Percentiles rank a stretch among this genome's conserved stretches.
Conservation (phyloP, 64 coral and sea anemone species). For the Porites australiensis region DNA sequence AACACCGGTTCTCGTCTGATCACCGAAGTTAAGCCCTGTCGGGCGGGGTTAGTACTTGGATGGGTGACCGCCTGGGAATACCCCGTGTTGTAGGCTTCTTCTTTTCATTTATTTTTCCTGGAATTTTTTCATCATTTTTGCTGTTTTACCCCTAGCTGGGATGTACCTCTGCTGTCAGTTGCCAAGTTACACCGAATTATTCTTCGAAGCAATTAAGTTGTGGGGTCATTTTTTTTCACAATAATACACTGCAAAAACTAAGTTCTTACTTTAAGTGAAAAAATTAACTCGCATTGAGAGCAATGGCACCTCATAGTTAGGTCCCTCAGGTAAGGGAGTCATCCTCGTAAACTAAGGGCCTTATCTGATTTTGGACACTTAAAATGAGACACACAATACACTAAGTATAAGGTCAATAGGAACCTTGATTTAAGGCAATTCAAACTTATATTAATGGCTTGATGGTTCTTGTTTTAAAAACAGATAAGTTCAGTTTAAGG, state of each 20-base stretch:
- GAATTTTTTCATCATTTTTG: no score
- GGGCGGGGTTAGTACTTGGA: no score
- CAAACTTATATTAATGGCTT: not conserved
- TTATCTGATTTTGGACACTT: not conserved
- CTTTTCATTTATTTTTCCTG: no score
- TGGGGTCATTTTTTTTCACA: no score
- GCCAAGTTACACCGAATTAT: no score
- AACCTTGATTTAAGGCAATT: not conserved
- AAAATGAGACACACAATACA: not conserved
- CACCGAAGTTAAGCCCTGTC: no score
- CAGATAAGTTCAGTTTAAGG: not conserved
- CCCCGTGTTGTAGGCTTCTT: no score
- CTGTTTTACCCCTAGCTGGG: no score
- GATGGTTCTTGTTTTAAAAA: not conserved
- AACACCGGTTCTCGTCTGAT: no score
- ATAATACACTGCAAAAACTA: slow-evolving; percentile 38
- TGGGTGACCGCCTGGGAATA: no score
- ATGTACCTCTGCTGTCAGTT: no score
- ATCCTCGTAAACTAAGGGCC: not conserved
- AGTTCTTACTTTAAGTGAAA: slow-evolving; percentile 2
- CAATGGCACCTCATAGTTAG: not conserved
- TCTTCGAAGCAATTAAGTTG: no score
- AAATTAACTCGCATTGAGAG: slow-evolving; percentile 9
- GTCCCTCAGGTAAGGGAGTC: slow-evolving; percentile 10
- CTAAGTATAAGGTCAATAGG: not conserved